A percentile compares a stretch with the other conserved stretches of the same genome.
These are phyloP conservation scores for Sphenopsis melanotis DNA, from an alignment of 2,797 vertebrate species.

Conservation along the genomic window DNA sequence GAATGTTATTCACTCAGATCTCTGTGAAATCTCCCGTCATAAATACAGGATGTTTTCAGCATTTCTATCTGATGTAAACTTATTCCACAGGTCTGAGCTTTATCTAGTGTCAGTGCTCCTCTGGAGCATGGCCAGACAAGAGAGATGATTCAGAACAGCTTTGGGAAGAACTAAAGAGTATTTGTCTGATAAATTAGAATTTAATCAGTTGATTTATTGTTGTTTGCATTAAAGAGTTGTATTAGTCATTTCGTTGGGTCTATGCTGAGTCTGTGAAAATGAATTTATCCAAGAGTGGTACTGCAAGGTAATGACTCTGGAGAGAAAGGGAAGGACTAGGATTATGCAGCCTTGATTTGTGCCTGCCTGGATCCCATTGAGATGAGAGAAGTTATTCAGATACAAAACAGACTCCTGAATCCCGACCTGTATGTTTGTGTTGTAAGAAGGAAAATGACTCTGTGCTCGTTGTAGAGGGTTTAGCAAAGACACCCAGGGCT, in stretches of 20 bases:
- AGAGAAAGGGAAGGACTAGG: background rate
- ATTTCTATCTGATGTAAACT: background rate
- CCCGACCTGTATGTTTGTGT: background rate
- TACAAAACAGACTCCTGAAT: background rate
- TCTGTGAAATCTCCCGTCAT: background rate
- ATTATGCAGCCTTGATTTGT: background rate
- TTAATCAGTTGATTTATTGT: conserved; percentile 20
- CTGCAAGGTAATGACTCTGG: background rate
- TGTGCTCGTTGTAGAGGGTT: background rate
- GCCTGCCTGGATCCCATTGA: background rate
- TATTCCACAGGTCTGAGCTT: background rate
- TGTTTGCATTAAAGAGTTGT: background rate
- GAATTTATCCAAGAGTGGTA: background rate
- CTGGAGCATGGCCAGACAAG: background rate
- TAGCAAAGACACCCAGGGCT: background rate
- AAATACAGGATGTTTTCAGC: background rate
- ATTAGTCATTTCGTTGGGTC: background rate
- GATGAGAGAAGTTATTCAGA: background rate
- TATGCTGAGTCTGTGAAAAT: background rate
- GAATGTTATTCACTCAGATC: background rate
- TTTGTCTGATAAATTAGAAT: conserved; percentile 28
- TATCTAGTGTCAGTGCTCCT: background rate
- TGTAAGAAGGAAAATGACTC: background rate
- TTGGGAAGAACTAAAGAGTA: background rate
- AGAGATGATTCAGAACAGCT: background rate